Conservation (phyloP, 2,888 invertebrate genomes). For the Chydorus sphaericus region DNA sequence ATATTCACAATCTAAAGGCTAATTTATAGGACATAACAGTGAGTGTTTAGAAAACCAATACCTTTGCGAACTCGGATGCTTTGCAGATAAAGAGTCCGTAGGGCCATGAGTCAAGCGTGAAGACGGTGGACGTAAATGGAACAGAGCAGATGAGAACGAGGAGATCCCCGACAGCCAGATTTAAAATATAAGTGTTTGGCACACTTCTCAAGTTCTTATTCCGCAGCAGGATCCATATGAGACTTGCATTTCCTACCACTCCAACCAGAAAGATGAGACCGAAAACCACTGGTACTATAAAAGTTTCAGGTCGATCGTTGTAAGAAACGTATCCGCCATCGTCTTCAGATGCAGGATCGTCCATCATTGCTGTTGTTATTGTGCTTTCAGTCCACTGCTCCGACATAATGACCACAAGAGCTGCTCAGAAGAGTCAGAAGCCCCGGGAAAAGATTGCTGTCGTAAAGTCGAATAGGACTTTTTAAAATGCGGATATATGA, state of each 20-base stretch:
- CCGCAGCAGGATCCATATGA: constrained; percentile 60
- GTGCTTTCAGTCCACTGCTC: no score
- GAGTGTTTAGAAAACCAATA: no score
- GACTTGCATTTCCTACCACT: constrained; percentile 64
- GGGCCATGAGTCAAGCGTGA: constrained; percentile 30
- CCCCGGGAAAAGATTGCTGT: no score
- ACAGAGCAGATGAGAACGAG: constrained; percentile 64
- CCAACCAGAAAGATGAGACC: constrained; percentile 67
- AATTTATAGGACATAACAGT: no score
- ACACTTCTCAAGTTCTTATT: constrained; percentile 71
- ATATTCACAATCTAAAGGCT: no score
- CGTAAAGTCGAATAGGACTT: no score
- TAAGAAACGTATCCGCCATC: constrained; percentile 48
- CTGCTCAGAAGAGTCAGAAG: no score
- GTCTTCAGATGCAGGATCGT: no score
- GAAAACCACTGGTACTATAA: constrained; percentile 65
- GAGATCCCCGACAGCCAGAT: constrained; percentile 70
- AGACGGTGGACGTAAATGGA: constrained; percentile 48
- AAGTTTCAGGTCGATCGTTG: constrained; percentile 54
- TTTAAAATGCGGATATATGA: no score
- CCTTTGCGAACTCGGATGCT: constrained; percentile 64
- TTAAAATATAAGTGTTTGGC: constrained; percentile 55
- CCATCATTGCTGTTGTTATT: no score
- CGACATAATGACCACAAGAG: no score
- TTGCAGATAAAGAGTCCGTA: constrained; percentile 50